Evolutionary conservation across 2,797 vertebrate genomes (phyloP), one percentile per base, ranked within the genome.

Genomic region (Lithobates pipiens): DNA sequence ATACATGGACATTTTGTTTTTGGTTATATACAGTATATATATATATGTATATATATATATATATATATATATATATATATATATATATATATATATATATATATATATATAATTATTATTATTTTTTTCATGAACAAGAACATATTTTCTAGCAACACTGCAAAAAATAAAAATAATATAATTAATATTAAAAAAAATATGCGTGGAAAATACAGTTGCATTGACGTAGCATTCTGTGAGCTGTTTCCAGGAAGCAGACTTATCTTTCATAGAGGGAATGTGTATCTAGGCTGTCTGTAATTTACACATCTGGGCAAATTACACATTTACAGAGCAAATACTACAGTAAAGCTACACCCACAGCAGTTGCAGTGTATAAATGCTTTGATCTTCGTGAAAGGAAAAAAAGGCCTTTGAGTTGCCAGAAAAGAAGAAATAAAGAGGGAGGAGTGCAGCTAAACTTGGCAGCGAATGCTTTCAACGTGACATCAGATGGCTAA

Each of bases 251-350:
- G 69, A 23, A 72, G 29, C 29, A n/a, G 80, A 42, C 70, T 27
- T 73, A 65, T 44, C 80, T 61, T 74, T 70, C 34, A 29, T 75
- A 42, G 70, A 82, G 71, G 80, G 63, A 67, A 67, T 67, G 80
- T 82, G 80, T 82, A 82, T 67, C 71, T 50, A 67, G 39, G 70
- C 63, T 36, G 73, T 50, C 82, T 76, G 82, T 76, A 76, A 83
- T 76, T 76, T 67, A 36, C 25, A 76, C 82, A 76, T 83, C 73
- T 83, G 82, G 42, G 61, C n/a, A 75, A 68, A 69, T 83, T 83
- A 83, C 82, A 83, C 73, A 76, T 83, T 83, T 76, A 69, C 82
- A 76, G 61, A 83, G 72, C 63, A 76, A 83, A 83, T 50, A 83
- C 73, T 68, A 73, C 61, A 46, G 63, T 68, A n/a, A 67, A 76